Base-by-base conservation (phyloP, 2,888 invertebrate species). In the Eurytoma californica region DNA sequence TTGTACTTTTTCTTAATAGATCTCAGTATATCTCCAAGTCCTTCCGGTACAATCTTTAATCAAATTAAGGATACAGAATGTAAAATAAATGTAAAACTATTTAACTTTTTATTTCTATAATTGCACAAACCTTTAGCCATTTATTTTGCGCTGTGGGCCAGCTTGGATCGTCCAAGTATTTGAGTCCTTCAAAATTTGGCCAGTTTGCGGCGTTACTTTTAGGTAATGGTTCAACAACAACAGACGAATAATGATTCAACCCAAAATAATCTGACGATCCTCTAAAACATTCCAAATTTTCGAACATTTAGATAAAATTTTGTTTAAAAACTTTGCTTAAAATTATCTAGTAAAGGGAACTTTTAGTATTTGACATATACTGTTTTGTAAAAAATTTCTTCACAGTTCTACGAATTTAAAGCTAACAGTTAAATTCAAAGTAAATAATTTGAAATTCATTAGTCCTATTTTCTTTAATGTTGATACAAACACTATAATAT, bases 81-180 rank as follows among this genome's bases (percentile, higher is more conserved):
- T 72, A 13, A n/a, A 14, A 9, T n/a, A n/a, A n/a, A n/a, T n/a
- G n/a, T n/a, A n/a, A 30, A 14, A 9, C 18, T 14, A 18, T n/a
- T 12, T 16, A 18, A 49, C 3, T 3, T n/a, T 39, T 1, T 57
- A 16, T 30, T 3, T 51, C 18, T 16, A 0, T 14, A 61, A 30
- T 2, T 57, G 9, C 14, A 24, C 39, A 1, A 4, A 72, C 58
- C 9, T 51, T 14, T 0, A 77, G 39, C 3, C 88, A 86, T 7
- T 93, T 92, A 81, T 91, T 91, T n/a, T 92, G 93, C 57, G 92
- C 92, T 16, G 91, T 91, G 53, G 92, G 92, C 95, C 94, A 95
- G 0, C 90, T 90, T 0, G 92, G 91, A 86, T 94, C 92, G 83
- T 92, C 91, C 60, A 91, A 91, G 83, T 92, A 89, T 60, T 4